These are phyloP conservation scores for Epistrophella euchroma DNA, from an alignment of 2,888 invertebrate genomes.

Conservation along the genomic window DNA sequence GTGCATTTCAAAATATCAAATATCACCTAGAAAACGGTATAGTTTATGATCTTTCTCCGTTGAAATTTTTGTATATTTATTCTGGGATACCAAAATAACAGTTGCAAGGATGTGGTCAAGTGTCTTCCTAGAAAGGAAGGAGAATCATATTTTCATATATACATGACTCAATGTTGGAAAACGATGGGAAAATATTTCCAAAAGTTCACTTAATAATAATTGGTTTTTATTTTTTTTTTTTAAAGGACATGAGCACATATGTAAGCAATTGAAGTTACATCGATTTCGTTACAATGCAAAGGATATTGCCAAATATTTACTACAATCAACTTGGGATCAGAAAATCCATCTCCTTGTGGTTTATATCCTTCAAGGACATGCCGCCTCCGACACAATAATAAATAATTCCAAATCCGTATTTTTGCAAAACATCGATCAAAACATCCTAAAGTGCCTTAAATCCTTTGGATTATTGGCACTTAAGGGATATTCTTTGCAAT, in stretches of 20 bases:
- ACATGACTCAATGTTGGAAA: conserved; percentile 18
- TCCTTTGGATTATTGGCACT: conserved; percentile 69
- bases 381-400: conserved; percentile 7
- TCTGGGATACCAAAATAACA: conserved; percentile 32
- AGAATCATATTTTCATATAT: background rate
- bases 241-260: conserved; percentile 15
- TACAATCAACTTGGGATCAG: conserved; percentile 41
- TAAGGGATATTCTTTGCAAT: conserved; percentile 33
- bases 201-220: conserved; percentile 26
- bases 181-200: conserved; percentile 28
- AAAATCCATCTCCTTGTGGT: conserved; percentile 16
- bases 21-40: conserved; percentile 60
- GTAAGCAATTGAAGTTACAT: conserved; percentile 17
- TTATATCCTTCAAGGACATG: conserved; percentile 51
- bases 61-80: conserved; percentile 41
- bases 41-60: conserved; percentile 65
- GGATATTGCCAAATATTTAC: conserved; percentile 60
- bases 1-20: conserved; percentile 63
- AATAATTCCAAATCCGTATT: conserved; percentile 36
- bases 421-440: conserved; percentile 62
- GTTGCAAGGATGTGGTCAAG: conserved; percentile 66
- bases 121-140: conserved; percentile 54
- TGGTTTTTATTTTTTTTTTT: conserved; percentile 20
- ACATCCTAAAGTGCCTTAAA: conserved; percentile 54
- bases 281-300: conserved; percentile 48